Evolutionary conservation across 2,888 invertebrate genomes (phyloP).

Genomic region (Drosophila pseudotalamancana): DNA sequence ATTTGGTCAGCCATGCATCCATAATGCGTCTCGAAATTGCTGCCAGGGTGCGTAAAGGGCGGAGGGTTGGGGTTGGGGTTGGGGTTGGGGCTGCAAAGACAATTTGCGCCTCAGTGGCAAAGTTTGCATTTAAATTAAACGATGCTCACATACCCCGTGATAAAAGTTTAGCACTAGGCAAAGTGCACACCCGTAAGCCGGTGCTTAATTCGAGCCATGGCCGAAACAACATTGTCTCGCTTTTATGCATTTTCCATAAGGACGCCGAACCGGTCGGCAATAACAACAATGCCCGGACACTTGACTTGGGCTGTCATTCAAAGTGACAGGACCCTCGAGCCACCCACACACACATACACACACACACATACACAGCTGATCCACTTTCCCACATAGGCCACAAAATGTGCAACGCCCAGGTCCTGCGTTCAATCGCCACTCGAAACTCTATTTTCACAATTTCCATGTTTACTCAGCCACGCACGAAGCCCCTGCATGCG

Average conservation of each 20-base stretch:
- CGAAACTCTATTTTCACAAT: slow-evolving; percentile 72
- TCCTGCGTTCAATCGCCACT: slow-evolving; percentile 47
- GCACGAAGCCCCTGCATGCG: slow-evolving; percentile 47
- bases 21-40: slow-evolving; percentile 79
- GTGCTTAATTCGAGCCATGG: slow-evolving; percentile 20
- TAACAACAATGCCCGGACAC: slow-evolving; percentile 67
- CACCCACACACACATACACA: neutral
- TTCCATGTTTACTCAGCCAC: slow-evolving; percentile 72
- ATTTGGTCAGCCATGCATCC: slow-evolving; percentile 83
- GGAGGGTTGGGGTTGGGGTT: neutral
- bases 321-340: slow-evolving; percentile 59
- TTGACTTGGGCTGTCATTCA: slow-evolving; percentile 79
- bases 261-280: slow-evolving; percentile 33
- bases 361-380: neutral
- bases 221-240: slow-evolving; percentile 55
- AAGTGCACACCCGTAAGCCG: slow-evolving; percentile 22
- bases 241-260: slow-evolving; percentile 77
- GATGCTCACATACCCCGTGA: slow-evolving; percentile 32
- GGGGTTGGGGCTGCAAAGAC: slow-evolving; percentile 49
- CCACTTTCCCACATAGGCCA: slow-evolving; percentile 42
- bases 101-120: slow-evolving; percentile 62
- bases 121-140: slow-evolving; percentile 78
- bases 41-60: slow-evolving; percentile 10
- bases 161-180: slow-evolving; percentile 72
- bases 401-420: slow-evolving; percentile 70